Evolutionary conservation across 2,797 vertebrate species (phyloP).

Genomic region (Rallus crepitans): DNA sequence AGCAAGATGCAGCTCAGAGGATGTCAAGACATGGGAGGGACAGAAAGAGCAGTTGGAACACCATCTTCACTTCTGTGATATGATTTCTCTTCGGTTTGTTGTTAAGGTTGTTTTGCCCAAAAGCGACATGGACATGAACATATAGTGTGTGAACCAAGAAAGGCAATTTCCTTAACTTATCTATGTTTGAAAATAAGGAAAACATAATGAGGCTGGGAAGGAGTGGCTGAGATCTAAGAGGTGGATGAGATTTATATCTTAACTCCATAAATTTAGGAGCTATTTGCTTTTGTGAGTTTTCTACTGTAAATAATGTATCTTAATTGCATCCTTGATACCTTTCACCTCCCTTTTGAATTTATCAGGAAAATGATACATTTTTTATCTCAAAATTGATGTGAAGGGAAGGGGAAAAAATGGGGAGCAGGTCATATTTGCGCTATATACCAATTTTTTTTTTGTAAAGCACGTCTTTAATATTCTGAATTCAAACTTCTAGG

Average conservation of each 20-base stretch:
- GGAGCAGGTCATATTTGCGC: neutral
- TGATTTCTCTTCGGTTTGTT: neutral
- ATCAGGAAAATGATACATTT: neutral
- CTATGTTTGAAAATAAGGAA: neutral
- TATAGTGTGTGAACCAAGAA: neutral
- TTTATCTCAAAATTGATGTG: neutral
- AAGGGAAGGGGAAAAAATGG: neutral
- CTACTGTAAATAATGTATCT: neutral
- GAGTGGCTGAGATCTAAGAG: neutral
- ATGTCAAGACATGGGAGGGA: neutral
- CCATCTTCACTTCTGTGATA: neutral
- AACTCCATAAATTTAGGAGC: neutral
- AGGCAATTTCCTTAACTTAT: neutral
- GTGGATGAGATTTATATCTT: neutral
- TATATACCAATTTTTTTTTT: neutral
- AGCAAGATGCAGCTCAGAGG: neutral
- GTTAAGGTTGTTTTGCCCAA: neutral
- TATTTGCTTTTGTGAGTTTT: neutral
- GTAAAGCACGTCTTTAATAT: neutral
- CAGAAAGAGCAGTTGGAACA: neutral
- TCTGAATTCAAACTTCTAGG: neutral
- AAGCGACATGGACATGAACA: neutral
- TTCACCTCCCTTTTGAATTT: neutral
- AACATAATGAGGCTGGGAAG: neutral
- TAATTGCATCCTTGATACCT: neutral